Conservation (phyloP, 1,140 invertebrate genomes). For the Steinernema feltiae region DNA sequence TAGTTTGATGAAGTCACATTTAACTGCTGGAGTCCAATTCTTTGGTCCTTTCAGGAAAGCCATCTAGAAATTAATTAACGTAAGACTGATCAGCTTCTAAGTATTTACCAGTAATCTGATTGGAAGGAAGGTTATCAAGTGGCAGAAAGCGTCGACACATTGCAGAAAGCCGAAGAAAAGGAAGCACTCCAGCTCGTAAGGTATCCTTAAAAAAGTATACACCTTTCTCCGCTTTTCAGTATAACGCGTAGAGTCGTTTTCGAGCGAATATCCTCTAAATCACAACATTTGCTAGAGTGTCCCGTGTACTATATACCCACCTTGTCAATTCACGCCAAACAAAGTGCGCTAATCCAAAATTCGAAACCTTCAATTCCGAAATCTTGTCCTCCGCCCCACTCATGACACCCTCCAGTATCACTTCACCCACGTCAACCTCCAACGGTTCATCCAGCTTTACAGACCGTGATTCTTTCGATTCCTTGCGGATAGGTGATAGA, state of each 20-base stretch:
- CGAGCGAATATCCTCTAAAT: conserved; percentile 53
- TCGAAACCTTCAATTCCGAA: not conserved
- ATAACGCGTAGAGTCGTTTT: conserved; percentile 71
- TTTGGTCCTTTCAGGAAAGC: conserved; percentile 52
- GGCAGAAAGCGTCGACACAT: conserved; percentile 95
- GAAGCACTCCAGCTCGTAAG: conserved; percentile 75
- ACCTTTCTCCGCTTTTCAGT: conserved; percentile 86
- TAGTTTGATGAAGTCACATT: conserved; percentile 90
- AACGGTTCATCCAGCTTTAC: not conserved
- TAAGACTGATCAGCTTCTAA: not conserved
- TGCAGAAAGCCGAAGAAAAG: conserved; percentile 90
- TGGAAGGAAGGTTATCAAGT: conserved; percentile 94
- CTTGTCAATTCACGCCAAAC: conserved; percentile 30
- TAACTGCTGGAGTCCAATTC: conserved; percentile 69
- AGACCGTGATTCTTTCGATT: not conserved
- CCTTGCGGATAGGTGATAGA: not conserved
- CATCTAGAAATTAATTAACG: conserved; percentile 45
- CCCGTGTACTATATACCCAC: conserved; percentile 14
- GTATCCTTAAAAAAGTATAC: conserved; percentile 93
- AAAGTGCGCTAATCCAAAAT: conserved; percentile 16
- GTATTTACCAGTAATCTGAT: conserved; percentile 76
- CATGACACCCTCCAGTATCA: no score
- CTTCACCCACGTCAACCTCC: not conserved
- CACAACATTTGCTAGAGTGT: not conserved
- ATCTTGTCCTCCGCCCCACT: not conserved